Percentiles rank a stretch among this genome's conserved stretches.
These are phyloP conservation scores for Protobothrops flavoviridis DNA, from an alignment of 2,113 vertebrate genomes.

Conservation along the genomic window DNA sequence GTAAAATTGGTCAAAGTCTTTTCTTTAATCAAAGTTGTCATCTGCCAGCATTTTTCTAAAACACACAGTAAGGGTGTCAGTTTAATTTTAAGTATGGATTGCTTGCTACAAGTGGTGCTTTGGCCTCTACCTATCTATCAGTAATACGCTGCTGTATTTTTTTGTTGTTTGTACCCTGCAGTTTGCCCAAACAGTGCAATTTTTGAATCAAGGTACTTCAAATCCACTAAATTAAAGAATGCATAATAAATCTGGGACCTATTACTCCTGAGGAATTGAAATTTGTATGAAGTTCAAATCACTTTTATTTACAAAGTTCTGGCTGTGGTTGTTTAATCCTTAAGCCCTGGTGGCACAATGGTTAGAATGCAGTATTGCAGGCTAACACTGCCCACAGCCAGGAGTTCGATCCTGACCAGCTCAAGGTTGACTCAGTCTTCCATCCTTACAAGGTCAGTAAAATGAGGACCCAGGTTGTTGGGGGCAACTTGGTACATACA, in stretches of 20 bases:
- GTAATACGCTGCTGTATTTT: background rate
- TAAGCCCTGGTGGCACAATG: background rate
- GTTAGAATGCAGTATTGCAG: background rate
- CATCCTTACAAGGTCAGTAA: background rate
- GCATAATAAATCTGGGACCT: background rate
- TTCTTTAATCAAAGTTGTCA: background rate
- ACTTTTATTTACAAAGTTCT: background rate
- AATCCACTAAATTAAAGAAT: background rate
- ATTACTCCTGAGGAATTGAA: background rate
- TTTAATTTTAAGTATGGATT: background rate
- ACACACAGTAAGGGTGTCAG: background rate
- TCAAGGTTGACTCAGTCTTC: background rate
- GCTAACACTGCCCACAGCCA: background rate
- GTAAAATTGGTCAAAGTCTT: background rate
- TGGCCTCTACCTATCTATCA: background rate
- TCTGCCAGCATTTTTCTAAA: background rate
- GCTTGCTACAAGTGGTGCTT: background rate
- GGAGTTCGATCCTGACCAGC: background rate
- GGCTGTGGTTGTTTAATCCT: background rate
- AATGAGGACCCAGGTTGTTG: background rate
- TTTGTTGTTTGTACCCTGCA: background rate
- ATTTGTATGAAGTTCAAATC: background rate
- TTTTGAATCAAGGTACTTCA: background rate
- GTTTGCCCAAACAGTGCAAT: background rate
- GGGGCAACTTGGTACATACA: background rate